Evolutionary conservation across 1,140 invertebrate species (phyloP), one percentile per base, ranked within the genome.

Genomic region (Plutomurus gul): DNA sequence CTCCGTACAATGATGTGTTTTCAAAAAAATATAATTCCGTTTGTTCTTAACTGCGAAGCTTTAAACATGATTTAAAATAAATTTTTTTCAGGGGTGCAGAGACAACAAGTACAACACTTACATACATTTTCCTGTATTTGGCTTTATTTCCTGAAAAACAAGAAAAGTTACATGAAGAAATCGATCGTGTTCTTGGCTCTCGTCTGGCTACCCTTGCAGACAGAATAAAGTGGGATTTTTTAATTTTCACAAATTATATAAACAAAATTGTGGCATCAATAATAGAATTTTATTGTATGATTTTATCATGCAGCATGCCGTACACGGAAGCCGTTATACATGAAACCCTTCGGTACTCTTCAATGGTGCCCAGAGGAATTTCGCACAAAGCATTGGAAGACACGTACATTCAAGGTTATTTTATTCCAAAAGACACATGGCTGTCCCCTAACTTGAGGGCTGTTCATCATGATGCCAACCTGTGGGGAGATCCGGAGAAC

Each of bases 291-390:
- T 51, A n/a, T 49, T 74, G 56, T 82, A 82, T 47, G 89, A 89
- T 7, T 49, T n/a, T 1, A 3, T 49, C 43, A 4, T 46, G 46
- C 83, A 93, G 92, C 46, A 90, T 95, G 90, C 92, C 93, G 1
- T 95, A 94, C 84, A 89, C 92, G 49, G 93, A 93, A 86, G 92
- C 92, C 0, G 88, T 94, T 25, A 90, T 93, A 0, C 85, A 92
- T 83, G 93, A 95, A 87, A 90, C 91, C 0, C 84, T 94, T 1
- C 88, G 94, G 39, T 91, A 93, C 86, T 93, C 94, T 81, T 92
- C 92, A 88, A 91, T 92, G 4, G 88, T 92, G 82, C 92, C 92
- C 0, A 91, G 94, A 85, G 91, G 92, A n/a, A 89, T 94, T 36
- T 93, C 93, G 0, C 94, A 95, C 86, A 89, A 93, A 65, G 92